Conservation (phyloP, 2,113 vertebrate genomes). For the Vidua macroura region DNA sequence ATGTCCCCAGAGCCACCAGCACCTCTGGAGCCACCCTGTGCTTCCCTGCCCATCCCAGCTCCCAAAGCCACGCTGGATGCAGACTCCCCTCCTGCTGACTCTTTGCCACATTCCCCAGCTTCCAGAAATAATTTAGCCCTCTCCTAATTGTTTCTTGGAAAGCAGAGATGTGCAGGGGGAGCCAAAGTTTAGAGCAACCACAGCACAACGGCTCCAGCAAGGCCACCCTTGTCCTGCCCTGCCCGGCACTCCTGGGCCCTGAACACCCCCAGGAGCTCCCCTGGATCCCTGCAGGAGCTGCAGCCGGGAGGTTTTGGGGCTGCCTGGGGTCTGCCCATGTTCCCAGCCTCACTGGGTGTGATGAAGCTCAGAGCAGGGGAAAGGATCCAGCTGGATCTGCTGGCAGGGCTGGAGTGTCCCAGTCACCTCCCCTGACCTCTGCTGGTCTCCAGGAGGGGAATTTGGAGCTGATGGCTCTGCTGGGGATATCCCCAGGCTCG, state of each 20-base stretch:
- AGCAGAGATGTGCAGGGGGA: background rate
- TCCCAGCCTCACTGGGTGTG: background rate
- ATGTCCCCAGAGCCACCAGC: background rate
- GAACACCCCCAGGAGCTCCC: background rate
- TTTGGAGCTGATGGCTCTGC: background rate
- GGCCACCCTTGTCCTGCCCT: background rate
- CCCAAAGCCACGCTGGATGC: background rate
- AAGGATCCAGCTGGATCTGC: background rate
- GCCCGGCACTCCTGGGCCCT: background rate
- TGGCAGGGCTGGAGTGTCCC: background rate
- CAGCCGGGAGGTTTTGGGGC: background rate
- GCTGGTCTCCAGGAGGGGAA: background rate
- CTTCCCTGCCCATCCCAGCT: background rate
- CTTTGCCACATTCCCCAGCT: background rate
- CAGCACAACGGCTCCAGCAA: background rate
- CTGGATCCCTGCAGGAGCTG: background rate
- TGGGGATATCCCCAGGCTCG: background rate
- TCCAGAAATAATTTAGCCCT: background rate
- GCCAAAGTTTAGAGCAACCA: background rate
- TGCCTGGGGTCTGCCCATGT: too few relatives aligned
- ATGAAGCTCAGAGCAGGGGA: background rate
- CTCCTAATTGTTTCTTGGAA: slow-evolving; percentile 43
- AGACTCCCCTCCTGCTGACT: background rate
- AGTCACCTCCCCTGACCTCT: background rate
- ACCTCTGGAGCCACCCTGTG: background rate